phyloP scores from a whole-genome alignment of 2,888 invertebrate species.

The Microplitis deprimator region DNA sequence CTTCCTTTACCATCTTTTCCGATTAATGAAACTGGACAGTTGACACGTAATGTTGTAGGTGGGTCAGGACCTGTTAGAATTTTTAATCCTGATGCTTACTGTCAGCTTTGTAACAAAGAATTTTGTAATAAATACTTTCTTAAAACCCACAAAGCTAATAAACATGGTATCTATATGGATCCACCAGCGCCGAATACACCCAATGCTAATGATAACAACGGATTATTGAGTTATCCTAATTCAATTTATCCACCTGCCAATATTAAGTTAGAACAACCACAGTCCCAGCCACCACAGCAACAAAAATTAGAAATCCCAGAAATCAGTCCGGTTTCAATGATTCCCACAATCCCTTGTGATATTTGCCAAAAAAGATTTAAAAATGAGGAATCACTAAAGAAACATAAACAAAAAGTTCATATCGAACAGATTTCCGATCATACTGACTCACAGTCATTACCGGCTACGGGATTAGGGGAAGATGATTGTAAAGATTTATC shows the following conservation, averaged over 20 bases:
- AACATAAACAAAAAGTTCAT: slow-evolving; percentile 80
- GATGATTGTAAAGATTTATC: slow-evolving; percentile 56
- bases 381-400: slow-evolving; percentile 80
- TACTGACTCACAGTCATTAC: slow-evolving; percentile 49
- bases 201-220: slow-evolving; percentile 39
- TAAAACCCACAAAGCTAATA: slow-evolving; percentile 98
- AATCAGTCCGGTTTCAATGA: slow-evolving; percentile 43
- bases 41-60: slow-evolving; percentile 74
- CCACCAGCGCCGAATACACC: slow-evolving; percentile 24
- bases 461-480: slow-evolving; percentile 54
- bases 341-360: slow-evolving; percentile 75
- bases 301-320: slow-evolving; percentile 44
- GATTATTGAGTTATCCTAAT: slow-evolving; percentile 48
- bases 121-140: slow-evolving; percentile 99
- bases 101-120: slow-evolving; percentile 97
- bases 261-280: slow-evolving; percentile 62
- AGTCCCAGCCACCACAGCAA: slow-evolving; percentile 57
- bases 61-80: slow-evolving; percentile 75
- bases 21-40: slow-evolving; percentile 68
- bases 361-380: slow-evolving; percentile 83
- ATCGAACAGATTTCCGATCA: slow-evolving; percentile 68
- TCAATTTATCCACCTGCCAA: slow-evolving; percentile 44
- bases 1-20: slow-evolving; percentile 75
- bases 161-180: slow-evolving; percentile 89
- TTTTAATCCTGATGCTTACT: slow-evolving; percentile 97